Conservation (phyloP, 2,888 invertebrate species). For the Daptonema setosum region DNA sequence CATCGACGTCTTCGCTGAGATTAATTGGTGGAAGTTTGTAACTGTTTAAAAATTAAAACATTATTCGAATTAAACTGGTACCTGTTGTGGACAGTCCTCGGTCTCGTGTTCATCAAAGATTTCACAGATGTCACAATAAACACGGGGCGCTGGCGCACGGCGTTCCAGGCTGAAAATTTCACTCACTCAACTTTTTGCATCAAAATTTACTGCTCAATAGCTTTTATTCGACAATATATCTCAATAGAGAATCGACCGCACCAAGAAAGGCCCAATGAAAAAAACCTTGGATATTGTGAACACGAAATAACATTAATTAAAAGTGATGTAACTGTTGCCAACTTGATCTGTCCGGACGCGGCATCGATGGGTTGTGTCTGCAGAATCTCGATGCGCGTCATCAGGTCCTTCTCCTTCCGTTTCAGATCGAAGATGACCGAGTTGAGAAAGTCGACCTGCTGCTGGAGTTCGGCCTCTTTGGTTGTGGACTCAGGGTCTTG, state of each 20-base stretch:
- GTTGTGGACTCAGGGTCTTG: neutral
- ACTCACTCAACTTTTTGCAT: too few species aligned
- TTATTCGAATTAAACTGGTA: neutral
- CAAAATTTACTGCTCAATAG: too few species aligned
- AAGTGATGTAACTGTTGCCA: neutral
- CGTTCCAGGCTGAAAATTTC: conserved; percentile 11
- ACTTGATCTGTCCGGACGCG: neutral
- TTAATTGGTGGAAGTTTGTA: too few species aligned
- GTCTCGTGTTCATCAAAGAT: conserved; percentile 87
- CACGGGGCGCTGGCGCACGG: conserved; percentile 43
- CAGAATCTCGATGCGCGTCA: conserved; percentile 48
- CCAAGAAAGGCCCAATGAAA: too few species aligned
- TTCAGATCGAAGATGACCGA: conserved; percentile 90
- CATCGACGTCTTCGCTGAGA: too few species aligned
- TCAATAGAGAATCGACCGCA: too few species aligned
- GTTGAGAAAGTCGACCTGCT: conserved; percentile 55
- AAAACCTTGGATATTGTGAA: too few species aligned
- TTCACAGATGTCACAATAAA: conserved; percentile 94
- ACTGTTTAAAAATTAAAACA: too few species aligned
- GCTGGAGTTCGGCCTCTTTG: neutral
- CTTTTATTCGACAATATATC: too few species aligned
- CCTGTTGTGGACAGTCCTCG: conserved; percentile 64
- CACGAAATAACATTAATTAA: too few species aligned
- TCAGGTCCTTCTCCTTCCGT: conserved; percentile 62
- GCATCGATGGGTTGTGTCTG: conserved; percentile 2